A percentile compares a stretch with the other conserved stretches of the same genome.
phyloP scores from a whole-genome alignment of 2,888 invertebrate genomes.

The Macrosiphum euphorbiae region DNA sequence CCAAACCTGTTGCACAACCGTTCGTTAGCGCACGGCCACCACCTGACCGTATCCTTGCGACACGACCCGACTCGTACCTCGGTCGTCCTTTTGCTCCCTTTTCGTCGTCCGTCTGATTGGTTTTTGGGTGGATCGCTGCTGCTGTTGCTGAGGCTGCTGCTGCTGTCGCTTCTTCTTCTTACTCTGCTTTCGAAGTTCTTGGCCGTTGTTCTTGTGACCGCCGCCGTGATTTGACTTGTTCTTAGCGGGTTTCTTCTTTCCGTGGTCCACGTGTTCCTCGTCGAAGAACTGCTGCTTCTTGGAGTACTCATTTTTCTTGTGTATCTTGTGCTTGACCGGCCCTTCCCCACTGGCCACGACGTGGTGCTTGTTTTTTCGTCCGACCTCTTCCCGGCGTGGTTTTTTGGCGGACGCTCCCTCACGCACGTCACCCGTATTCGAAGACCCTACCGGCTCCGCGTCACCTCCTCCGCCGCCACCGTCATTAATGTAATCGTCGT shows the following conservation, averaged over 20 bases:
- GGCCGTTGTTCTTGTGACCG: background rate
- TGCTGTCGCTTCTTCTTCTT: background rate
- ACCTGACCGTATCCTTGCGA: constrained; percentile 26
- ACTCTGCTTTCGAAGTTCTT: background rate
- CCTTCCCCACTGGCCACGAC: background rate
- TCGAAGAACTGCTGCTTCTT: constrained; percentile 47
- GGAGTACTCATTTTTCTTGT: constrained; percentile 47
- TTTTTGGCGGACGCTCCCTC: background rate
- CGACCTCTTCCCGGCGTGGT: background rate
- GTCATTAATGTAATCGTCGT: background rate
- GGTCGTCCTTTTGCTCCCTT: background rate
- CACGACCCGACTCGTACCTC: background rate
- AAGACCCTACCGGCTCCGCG: constrained; percentile 1
- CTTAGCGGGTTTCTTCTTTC: background rate
- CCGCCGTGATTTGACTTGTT: background rate
- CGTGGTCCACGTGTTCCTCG: constrained; percentile 46
- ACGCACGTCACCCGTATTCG: background rate
- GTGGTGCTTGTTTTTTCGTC: background rate
- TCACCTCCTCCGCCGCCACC: background rate
- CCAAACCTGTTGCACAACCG: background rate
- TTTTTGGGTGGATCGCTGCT: background rate
- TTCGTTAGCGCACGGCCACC: constrained; percentile 1
- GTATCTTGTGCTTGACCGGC: constrained; percentile 8
- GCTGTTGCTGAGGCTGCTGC: background rate
- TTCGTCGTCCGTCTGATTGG: background rate